phyloP scores from a whole-genome alignment of 2,113 vertebrate genomes.

The Anser cygnoides region DNA sequence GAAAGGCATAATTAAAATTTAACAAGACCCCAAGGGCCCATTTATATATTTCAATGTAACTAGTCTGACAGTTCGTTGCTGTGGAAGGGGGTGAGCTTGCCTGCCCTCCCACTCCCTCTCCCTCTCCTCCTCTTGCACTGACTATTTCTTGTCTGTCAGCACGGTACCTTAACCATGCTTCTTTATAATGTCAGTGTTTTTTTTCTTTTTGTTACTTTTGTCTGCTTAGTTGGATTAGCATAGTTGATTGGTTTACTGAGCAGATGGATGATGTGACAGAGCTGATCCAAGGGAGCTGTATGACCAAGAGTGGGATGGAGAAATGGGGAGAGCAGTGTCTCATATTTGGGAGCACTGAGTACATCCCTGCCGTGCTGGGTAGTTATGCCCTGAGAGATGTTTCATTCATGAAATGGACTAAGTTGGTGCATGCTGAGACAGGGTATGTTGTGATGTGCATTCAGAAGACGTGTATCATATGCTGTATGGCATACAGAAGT shows the following conservation, averaged over 20 bases:
- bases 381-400: neutral
- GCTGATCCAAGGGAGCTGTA: neutral
- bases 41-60: neutral
- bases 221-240: neutral
- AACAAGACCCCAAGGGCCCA: neutral
- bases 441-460: neutral
- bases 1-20: constrained; percentile 21
- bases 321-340: neutral
- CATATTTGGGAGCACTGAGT: neutral
- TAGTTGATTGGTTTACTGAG: neutral
- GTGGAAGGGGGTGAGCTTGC: neutral
- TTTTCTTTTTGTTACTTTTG: neutral
- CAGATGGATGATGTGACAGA: neutral
- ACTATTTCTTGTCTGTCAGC: neutral
- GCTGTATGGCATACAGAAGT: neutral
- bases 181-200: neutral
- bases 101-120: neutral
- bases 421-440: neutral
- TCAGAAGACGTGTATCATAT: neutral
- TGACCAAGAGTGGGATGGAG: neutral
- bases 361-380: neutral
- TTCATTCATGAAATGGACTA: neutral
- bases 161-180: neutral
- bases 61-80: neutral
- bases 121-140: neutral